phyloP scores from a whole-genome alignment of 1,140 invertebrate species.

The Proales similis region DNA sequence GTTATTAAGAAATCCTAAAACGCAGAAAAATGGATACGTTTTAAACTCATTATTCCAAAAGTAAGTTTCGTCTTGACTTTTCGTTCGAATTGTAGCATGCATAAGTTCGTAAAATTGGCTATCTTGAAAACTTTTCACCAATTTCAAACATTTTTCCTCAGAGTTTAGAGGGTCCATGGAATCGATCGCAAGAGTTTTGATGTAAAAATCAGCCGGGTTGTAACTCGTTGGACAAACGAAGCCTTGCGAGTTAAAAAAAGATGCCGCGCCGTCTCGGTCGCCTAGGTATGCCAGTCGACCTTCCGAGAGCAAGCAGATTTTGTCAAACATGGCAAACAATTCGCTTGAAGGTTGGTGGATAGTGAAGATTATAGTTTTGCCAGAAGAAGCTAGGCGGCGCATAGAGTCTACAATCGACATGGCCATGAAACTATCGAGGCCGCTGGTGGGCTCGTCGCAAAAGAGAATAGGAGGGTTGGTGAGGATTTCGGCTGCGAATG shows the following conservation, averaged over 20 bases:
- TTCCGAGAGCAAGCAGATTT: conserved; percentile 77
- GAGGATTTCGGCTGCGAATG: conserved; percentile 89
- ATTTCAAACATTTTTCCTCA: conserved; percentile 38
- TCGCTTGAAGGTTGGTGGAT: conserved; percentile 94
- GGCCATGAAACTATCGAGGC: conserved; percentile 85
- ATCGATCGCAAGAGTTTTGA: conserved; percentile 76
- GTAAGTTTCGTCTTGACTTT: background rate
- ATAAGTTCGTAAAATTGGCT: conserved; percentile 38
- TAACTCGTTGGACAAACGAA: conserved; percentile 64
- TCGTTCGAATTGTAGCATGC: conserved; percentile 14
- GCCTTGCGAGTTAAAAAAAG: conserved; percentile 66
- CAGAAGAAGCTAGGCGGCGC: conserved; percentile 63
- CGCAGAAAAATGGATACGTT: background rate
- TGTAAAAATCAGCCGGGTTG: conserved; percentile 89
- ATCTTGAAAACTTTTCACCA: background rate
- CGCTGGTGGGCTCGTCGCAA: conserved; percentile 89
- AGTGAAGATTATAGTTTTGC: conserved; percentile 84
- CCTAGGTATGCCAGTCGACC: conserved; percentile 83
- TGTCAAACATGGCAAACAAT: conserved; percentile 82
- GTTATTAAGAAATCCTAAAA: conserved; percentile 11
- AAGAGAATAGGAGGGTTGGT: conserved; percentile 89
- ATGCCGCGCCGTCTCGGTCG: conserved; percentile 65
- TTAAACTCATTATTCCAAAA: conserved; percentile 22
- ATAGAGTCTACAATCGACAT: conserved; percentile 73
- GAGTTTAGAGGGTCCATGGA: conserved; percentile 68